Evolutionary conservation across 2,888 invertebrate genomes (phyloP).

Genomic region (Microchrysa polita): DNA sequence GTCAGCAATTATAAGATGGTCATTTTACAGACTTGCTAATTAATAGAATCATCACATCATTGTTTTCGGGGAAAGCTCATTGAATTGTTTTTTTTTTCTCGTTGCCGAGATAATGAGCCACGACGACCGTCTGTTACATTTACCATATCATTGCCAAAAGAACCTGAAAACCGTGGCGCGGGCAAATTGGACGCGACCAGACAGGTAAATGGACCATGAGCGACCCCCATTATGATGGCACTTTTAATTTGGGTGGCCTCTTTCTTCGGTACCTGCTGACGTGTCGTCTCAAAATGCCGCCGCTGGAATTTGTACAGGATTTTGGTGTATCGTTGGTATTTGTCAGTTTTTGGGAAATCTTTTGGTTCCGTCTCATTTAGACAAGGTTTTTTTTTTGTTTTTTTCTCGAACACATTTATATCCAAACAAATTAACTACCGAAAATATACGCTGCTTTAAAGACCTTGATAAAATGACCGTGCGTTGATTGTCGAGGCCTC

Average conservation of each 20-base stretch:
- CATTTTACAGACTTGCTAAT: neutral
- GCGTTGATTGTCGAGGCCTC: conserved; percentile 17
- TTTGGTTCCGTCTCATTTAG: too few species aligned
- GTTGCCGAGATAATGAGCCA: neutral
- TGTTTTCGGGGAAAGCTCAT: neutral
- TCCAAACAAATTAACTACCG: neutral
- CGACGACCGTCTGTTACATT: neutral
- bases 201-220: conserved; percentile 4
- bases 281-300: neutral
- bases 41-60: neutral
- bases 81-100: neutral
- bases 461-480: conserved; percentile 31
- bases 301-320: neutral
- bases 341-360: neutral
- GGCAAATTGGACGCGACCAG: neutral
- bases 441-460: conserved; percentile 7
- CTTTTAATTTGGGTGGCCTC: too few species aligned
- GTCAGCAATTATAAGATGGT: too few species aligned
- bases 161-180: neutral
- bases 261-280: too few species aligned
- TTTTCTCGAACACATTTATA: neutral
- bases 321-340: neutral
- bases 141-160: neutral
- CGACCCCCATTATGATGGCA: neutral
- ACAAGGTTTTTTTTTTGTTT: too few species aligned